Percentiles rank a stretch among this genome's conserved stretches.
phyloP scores from a whole-genome alignment of 2,113 vertebrate genomes.

The Tapirus terrestris region DNA sequence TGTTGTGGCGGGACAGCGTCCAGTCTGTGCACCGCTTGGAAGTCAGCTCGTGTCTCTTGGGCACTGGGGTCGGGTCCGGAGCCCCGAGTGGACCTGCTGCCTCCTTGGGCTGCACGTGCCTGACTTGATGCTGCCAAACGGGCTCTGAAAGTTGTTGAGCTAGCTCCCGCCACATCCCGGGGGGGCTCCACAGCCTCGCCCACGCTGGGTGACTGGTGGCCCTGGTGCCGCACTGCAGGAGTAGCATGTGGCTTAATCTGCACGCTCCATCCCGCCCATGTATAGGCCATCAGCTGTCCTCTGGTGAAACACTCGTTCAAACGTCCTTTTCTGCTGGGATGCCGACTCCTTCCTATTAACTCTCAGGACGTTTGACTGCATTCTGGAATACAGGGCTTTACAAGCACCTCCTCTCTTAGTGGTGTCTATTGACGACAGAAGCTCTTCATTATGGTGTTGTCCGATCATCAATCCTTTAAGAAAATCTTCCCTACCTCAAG shows the following conservation, averaged over 20 bases:
- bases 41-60: background rate
- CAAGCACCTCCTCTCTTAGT: fast-evolving
- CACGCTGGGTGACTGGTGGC: too few relatives aligned
- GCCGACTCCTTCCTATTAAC: background rate
- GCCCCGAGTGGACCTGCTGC: too few relatives aligned
- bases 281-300: too few relatives aligned
- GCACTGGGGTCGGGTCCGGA: too few relatives aligned
- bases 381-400: background rate
- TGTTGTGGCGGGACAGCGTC: fast-evolving
- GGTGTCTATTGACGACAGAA: background rate
- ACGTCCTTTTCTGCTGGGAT: background rate
- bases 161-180: too few relatives aligned
- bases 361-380: background rate
- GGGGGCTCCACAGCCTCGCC: background rate
- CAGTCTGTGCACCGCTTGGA: background rate
- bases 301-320: background rate
- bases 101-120: too few relatives aligned
- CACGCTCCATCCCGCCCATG: too few relatives aligned
- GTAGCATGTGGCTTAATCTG: too few relatives aligned
- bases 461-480: background rate
- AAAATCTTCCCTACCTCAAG: background rate
- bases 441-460: too few relatives aligned
- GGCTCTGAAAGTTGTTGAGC: fast-evolving
- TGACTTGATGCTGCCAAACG: too few relatives aligned
- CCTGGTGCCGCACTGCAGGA: too few relatives aligned